Evolutionary conservation across 2,888 invertebrate species (phyloP), one percentile per base, ranked within the genome.

Genomic region (Tenthredo amoena): DNA sequence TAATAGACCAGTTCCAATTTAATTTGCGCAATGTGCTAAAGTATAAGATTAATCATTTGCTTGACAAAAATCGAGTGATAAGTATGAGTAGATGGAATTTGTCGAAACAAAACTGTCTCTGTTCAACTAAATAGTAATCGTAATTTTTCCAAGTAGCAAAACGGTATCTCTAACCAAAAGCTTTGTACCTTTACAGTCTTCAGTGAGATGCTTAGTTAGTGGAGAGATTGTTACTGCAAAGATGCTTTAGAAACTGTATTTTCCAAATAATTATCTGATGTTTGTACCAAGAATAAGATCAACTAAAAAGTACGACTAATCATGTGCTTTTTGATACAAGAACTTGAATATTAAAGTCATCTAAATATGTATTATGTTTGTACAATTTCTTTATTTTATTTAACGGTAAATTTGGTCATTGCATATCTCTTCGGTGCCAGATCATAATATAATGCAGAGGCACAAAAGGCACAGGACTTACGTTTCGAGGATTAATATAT

Each of bases 401-500:
- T 71, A 31, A 68, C 68, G 68, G 68, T 83, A 83, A 83, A 83
- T 83, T 83, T 83, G 83, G 83, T 83, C 83, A 83, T 83, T 83
- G 83, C 43, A 83, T 81, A 81, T 83, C 83, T 68, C 83, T 83
- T 83, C 83, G 47, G 83, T 83, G 68, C 83, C 83, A 83, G 68
- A 83, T 83, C 21, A 58, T 83, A 76, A 87, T 68, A 84, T 85
- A 85, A 88, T 87, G 85, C 87, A 87, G 87, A 87, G 87, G 83
- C 88, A 88, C 86, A 86, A 87, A 88, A 88, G 88, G 88, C 88
- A 88, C 88, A 86, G 86, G 87, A 86, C 85, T 88, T 86, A 85
- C 76, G 58, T 86, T 84, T 40, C 62, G 37, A 81, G 81, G 62
- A 81, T 81, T 40, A 81, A n/a, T 47, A 81, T 55, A 62, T 83